These are phyloP conservation scores for Gallirallus australis DNA, from an alignment of 2,797 vertebrate genomes.

Conservation along the genomic window DNA sequence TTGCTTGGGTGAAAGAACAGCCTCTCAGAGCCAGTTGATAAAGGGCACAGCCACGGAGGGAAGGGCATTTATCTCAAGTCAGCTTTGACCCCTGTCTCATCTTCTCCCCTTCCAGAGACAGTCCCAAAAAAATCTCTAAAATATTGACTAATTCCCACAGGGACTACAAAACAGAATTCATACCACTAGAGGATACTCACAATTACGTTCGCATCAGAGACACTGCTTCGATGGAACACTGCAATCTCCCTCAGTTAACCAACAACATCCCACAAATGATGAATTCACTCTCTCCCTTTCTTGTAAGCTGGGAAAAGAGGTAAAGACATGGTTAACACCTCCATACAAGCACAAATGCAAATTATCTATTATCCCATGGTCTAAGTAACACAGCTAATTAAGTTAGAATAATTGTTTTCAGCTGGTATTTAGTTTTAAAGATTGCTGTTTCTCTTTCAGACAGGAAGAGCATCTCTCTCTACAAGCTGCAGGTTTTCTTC, in stretches of 20 bases:
- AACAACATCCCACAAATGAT: neutral
- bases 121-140: neutral
- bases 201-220: neutral
- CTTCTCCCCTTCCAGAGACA: neutral
- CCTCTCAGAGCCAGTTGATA: neutral
- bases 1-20: neutral
- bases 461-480: neutral
- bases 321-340: neutral
- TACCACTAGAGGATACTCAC: neutral
- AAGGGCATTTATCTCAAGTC: neutral
- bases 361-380: neutral
- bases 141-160: neutral
- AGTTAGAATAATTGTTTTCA: slow-evolving; percentile 25
- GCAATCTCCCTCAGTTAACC: neutral
- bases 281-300: neutral
- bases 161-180: neutral
- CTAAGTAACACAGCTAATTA: slow-evolving; percentile 22
- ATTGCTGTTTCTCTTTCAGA: neutral
- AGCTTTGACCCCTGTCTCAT: neutral
- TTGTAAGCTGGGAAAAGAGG: neutral
- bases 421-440: neutral
- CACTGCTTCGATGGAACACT: neutral
- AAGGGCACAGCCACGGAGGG: rapidly evolving
- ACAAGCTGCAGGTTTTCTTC: neutral
- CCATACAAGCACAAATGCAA: neutral